Base-by-base conservation (phyloP, 2,888 invertebrate species). In the Ornithoptera alexandrae region DNA sequence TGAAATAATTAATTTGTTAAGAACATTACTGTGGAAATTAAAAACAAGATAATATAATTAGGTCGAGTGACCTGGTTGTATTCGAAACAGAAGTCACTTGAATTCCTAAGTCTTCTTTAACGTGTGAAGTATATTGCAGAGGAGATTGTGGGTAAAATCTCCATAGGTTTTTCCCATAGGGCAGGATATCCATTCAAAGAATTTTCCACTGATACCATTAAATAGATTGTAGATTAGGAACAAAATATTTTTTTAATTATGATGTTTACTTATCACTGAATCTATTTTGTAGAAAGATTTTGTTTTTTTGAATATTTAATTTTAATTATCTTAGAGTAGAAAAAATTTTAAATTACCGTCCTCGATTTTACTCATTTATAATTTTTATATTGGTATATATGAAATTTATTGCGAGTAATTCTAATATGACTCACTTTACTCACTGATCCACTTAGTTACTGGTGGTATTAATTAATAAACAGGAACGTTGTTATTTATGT, bases 401-500 rank as follows among this genome's bases (percentile, higher is more conserved):
- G 2, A 12, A 18, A 61, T 12, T 61, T 61, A 42, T 10, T 62
- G 15, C 22, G 22, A 50, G 30, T 53, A 63, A 63, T 56, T 53
- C 4, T 17, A 53, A 63, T 53, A 67, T 67, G 10, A 12, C 15
- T 18, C 53, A 42, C 39, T 20, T 42, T 60, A 63, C 63, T 67
- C 59, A 53, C 66, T 62, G n/a, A 39, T 62, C 58, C 8, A 62
- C 46, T 36, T 61, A 10, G 39, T 39, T 36, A 61, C 15, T 62
- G 7, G 7, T 42, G 22, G 18, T 62, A 66, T 59, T 70, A 58
- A 66, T 66, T 66, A 70, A 67, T 62, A 42, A 62, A 24, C 18
- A 64, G 39, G 30, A 67, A 66, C 10, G 58, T 67, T 53, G 62
- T 59, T 70, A 62, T 59, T 66, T 69, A 69, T 57, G 53, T 30